Evolutionary conservation across 1,140 invertebrate species (phyloP).

Genomic region (Anoplolepis gracilipes): DNA sequence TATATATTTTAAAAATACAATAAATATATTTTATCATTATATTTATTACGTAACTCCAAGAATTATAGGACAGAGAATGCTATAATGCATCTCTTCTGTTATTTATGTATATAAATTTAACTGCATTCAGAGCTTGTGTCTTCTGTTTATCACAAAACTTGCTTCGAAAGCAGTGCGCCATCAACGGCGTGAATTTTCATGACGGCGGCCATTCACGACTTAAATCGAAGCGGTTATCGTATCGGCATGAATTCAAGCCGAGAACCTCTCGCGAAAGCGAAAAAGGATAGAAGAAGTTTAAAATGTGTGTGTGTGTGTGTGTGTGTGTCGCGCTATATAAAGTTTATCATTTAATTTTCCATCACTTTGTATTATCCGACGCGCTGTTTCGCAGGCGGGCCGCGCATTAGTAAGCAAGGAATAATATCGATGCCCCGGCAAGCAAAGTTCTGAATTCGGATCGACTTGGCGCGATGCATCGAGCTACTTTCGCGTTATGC

Average conservation of each 20-base stretch:
- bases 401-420: constrained; percentile 67
- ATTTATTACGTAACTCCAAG: background rate
- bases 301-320: constrained; percentile 3
- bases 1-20: background rate
- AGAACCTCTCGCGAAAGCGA: background rate
- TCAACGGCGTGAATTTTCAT: constrained; percentile 21
- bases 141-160: background rate
- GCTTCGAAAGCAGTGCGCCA: background rate
- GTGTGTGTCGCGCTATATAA: background rate
- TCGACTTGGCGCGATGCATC: constrained; percentile 58
- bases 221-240: constrained; percentile 34
- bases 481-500: constrained; percentile 66
- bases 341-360: constrained; percentile 56
- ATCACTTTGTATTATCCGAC: constrained; percentile 50
- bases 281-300: constrained; percentile 32
- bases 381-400: background rate
- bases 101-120: background rate
- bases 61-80: background rate
- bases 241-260: constrained; percentile 17
- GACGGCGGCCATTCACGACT: background rate
- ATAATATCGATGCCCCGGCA: constrained; percentile 57
- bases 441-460: constrained; percentile 62
- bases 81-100: background rate
- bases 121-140: background rate
- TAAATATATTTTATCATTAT: constrained; percentile 6